Base-by-base conservation (phyloP, 2,888 invertebrate genomes). In the Toxonevra muliebris region DNA sequence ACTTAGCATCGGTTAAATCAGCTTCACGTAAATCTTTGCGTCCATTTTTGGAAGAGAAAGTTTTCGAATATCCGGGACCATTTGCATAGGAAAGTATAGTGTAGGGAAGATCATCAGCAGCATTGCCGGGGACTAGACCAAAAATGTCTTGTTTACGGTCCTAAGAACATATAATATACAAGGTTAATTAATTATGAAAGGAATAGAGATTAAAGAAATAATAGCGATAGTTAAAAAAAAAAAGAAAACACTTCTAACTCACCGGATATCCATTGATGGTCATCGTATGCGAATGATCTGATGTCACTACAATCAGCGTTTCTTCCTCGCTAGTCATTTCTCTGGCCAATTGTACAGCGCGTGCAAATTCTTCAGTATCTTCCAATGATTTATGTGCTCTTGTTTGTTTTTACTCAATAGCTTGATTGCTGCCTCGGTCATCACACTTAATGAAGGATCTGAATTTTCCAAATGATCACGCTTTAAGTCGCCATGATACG, bases 221-320 rank as follows among this genome's bases (percentile, higher is more conserved):
- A 50, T 50, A 10, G 13, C 17, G 50, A 50, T 50, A 50, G 13
- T 50, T n/a, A 50, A 15, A 50, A 10, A 15, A 17, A 50, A 17
- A 52, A 2, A n/a, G 52, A n/a, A 17, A 52, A 45, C 5, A 57
- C 0, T 13, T 42, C 11, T 15, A 45, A 71, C 93, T 84, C 54
- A 87, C 86, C 17, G 93, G 90, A 79, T 94, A 93, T 0, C 94
- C 94, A 60, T 89, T 89, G 64, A 92, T 88, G 8, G 89, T 89
- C 89, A 94, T 88, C 0, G 92, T 91, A 79, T 94, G 94, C 1
- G 91, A 89, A 78, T 94, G 94, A 81, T 94, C 94, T 1, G 93
- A 88, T 0, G 93, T 93, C 2, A 93, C 94, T 0, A 95, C 88
- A 5, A 95, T 88, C 12, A 96, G 84, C 0, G 95, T 95, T 30